Conservation (phyloP, 2,797 vertebrate genomes). For the Todus mexicanus region DNA sequence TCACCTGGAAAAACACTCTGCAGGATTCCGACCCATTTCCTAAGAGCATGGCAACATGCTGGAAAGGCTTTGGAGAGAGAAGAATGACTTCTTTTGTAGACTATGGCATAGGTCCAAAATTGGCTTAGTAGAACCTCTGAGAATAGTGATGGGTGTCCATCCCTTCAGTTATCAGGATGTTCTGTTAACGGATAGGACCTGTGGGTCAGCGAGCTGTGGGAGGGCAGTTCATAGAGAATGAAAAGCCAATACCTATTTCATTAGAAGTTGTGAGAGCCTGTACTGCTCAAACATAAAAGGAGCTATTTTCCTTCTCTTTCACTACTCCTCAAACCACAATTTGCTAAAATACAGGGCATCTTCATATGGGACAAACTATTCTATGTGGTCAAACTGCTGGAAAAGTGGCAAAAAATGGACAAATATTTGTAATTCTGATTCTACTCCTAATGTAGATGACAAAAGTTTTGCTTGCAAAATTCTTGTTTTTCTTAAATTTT, state of each 20-base stretch:
- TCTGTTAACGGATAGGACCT: neutral
- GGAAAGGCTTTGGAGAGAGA: neutral
- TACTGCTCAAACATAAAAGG: neutral
- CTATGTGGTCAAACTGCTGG: neutral
- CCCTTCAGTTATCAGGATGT: neutral
- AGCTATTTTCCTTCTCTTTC: neutral
- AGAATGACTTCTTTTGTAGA: neutral
- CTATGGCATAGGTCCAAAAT: neutral
- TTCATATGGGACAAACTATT: neutral
- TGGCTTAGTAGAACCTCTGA: neutral
- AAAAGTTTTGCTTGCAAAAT: neutral
- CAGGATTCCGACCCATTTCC: neutral
- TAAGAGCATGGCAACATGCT: neutral
- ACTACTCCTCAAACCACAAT: neutral
- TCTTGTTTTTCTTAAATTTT: neutral
- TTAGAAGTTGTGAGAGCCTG: neutral
- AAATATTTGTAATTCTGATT: neutral
- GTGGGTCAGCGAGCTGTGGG: neutral
- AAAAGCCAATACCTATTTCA: neutral
- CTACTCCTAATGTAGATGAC: neutral
- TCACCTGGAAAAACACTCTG: neutral
- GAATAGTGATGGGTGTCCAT: neutral
- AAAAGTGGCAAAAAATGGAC: neutral
- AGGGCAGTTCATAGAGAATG: neutral
- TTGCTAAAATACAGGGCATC: neutral